Base-by-base conservation (phyloP, 1,140 invertebrate species). In the Caenorhabditis tropicalis region DNA sequence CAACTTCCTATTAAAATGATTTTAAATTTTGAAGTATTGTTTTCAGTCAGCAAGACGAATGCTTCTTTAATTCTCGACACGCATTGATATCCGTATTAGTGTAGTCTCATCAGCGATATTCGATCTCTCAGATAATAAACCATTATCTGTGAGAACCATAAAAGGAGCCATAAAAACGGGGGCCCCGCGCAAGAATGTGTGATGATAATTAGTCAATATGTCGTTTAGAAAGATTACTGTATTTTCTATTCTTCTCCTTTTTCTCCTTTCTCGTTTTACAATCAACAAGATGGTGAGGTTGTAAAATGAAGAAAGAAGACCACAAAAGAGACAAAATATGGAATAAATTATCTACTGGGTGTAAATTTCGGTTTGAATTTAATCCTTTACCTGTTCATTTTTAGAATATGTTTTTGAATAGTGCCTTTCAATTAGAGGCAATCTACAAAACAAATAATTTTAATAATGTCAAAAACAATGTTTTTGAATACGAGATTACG, bases 111-210 rank as follows among this genome's bases (percentile, higher is more conserved):
- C 53, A 56, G 9, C 21, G 21, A 56, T 56, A 24, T 56, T 27
- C 24, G 15, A 15, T 36, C 31, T 65, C 58, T 65, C 58, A 65
- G 58, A 65, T 65, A 29, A 65, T 65, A 65, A 65, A 65, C 58
- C 58, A 65, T 65, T 65, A 65, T 65, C 58, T 65, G 58, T 65
- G 58, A 65, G 58, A 65, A 65, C 58, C 58, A 65, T 65, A 65
- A 65, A 65, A 65, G 53, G 58, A 65, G 58, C 58, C 9, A 65
- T 65, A 65, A 65, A 65, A 56, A 16, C 58, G 31, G 10, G 21
- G 53, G 21, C 21, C 53, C 3, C 58, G 29, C 29, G 16, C 29
- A 65, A 65, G 58, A 65, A 65, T 65, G 58, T 65, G 58, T 65
- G 58, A 65, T 65, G 58, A 65, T 65, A 65, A 65, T 65, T 65